Evolutionary conservation across 2,113 vertebrate species (phyloP), one percentile per base, ranked within the genome.

Genomic region (Ochotona princeps): DNA sequence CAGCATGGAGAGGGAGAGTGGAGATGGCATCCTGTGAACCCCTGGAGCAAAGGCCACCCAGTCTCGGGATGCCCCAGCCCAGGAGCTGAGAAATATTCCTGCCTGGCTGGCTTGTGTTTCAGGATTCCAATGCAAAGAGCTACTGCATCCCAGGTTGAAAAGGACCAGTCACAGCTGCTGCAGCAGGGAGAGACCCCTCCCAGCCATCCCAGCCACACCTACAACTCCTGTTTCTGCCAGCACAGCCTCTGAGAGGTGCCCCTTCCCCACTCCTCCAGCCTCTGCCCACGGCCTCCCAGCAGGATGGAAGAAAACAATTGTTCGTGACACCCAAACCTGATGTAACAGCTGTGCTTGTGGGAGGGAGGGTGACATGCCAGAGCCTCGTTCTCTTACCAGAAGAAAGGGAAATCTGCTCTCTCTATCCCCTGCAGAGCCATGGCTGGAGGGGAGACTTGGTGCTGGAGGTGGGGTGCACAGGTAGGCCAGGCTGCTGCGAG

Each of bases 71-170:
- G 66, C 7, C 60, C 49, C 23, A 47, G 57, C 67, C 80, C 73
- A 54, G 87, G 44, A 93, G 26, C 72, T 63, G 51, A 54, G 32
- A 89, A 72, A 44, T 49, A 65, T 28, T 21, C 74, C 66, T 49
- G 66, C 30, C 38, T 67, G 26, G 47, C 28, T 74, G 47, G 11
- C 49, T 67, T 67, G 35, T 67, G 60, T 74, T 8, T 82, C 57
- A 54, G 25, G 9, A 63, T 28, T 30, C 63, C n/a, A 17, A 47
- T 51, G 38, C 72, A 61, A 49, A 44, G 32, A 83, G 21, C 61
- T 44, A 20, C 51, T 28, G 23, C 25, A 18, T 35, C 51, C 54
- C 9, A 11, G 17, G 15, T 47, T 4, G 57, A 72, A 28, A 23
- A 17, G 15, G 51, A 5, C 8, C 18, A 0, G 18, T 23, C 18